These are phyloP conservation scores for Phengaris alcon DNA, from an alignment of 2,888 invertebrate species.

Conservation along the genomic window DNA sequence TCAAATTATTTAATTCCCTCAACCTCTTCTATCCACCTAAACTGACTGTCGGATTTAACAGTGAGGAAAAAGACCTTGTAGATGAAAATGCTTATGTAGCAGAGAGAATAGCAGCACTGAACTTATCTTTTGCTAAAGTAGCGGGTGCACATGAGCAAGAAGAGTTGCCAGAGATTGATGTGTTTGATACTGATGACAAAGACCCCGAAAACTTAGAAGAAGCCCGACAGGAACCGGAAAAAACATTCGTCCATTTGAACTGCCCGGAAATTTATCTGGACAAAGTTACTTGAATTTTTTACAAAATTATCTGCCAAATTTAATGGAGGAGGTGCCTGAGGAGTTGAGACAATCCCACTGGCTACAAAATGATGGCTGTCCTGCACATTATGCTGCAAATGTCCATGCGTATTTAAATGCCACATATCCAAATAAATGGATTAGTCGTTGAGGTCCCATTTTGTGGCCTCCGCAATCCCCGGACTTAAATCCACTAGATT, in stretches of 20 bases:
- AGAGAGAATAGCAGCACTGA: constrained; percentile 92
- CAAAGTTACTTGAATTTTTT: no score
- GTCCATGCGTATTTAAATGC: no score
- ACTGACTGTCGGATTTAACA: constrained; percentile 74
- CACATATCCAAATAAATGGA: no score
- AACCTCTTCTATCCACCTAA: constrained; percentile 97
- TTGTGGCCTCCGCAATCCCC: no score
- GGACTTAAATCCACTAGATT: no score
- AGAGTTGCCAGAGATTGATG: constrained; percentile 84
- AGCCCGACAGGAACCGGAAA: constrained; percentile 86
- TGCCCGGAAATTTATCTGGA: no score
- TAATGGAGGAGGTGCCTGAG: no score
- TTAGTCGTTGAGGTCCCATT: no score
- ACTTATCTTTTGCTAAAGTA: constrained; percentile 84
- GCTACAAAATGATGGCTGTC: no score
- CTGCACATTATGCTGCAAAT: no score
- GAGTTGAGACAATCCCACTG: no score
- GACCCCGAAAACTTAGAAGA: constrained; percentile 87
- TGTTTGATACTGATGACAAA: constrained; percentile 83
- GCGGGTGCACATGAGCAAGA: constrained; percentile 79
- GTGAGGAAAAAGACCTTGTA: constrained; percentile 82
- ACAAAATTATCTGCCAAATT: no score
- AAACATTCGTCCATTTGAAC: constrained; percentile 46
- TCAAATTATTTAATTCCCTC: constrained; percentile 90
- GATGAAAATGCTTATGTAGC: constrained; percentile 88